Evolutionary conservation across 2,113 vertebrate species (phyloP).

Genomic region (Athene cunicularia): DNA sequence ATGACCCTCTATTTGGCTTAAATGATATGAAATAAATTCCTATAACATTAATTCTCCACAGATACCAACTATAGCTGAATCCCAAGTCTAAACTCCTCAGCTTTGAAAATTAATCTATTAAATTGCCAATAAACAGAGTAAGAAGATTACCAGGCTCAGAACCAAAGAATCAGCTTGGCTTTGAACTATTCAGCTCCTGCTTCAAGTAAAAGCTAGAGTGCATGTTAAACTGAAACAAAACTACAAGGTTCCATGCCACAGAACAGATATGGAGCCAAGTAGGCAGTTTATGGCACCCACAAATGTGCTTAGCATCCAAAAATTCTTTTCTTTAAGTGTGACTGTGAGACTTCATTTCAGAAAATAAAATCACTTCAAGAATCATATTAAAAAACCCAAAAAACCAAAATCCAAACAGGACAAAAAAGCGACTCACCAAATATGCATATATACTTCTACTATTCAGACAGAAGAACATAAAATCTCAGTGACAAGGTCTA

Average conservation of each 20-base stretch:
- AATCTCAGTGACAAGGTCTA: not conserved
- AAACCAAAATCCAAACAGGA: not conserved
- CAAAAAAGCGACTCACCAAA: not conserved
- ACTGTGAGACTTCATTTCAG: not conserved
- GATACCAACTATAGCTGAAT: not conserved
- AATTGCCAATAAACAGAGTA: not conserved
- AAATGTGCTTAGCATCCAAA: not conserved
- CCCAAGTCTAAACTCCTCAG: not conserved
- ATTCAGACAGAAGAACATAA: not conserved
- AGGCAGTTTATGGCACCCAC: not conserved
- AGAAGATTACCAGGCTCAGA: not conserved
- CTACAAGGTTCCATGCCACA: not conserved
- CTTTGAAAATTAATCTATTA: not conserved
- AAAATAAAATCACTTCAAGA: not conserved
- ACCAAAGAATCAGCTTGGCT: not conserved
- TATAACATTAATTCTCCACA: not conserved
- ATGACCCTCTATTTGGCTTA: not conserved
- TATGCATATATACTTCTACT: not conserved
- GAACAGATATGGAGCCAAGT: not conserved
- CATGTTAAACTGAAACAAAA: not conserved
- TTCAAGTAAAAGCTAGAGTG: not conserved
- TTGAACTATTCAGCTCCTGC: not conserved
- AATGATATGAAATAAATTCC: not conserved
- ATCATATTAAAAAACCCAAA: not conserved
- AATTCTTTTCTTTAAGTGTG: not conserved